Conservation (phyloP, 2,888 invertebrate species). For the Fabriciana adippe region DNA sequence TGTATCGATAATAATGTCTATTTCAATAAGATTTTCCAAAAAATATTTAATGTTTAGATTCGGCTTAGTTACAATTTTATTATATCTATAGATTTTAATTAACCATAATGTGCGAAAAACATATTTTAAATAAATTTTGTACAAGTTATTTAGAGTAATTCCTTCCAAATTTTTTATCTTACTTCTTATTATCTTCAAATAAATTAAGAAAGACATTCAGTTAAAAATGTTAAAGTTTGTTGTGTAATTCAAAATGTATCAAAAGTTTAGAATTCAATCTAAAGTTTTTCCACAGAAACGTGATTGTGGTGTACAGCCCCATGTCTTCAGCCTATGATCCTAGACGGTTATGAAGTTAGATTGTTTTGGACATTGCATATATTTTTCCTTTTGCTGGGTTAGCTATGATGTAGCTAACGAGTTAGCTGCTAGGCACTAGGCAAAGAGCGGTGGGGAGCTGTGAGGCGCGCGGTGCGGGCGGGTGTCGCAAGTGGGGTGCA, state of each 20-base stretch:
- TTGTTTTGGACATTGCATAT: conserved; percentile 9
- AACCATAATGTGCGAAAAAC: background rate
- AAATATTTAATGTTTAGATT: too few relatives aligned
- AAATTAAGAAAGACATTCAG: conserved; percentile 13
- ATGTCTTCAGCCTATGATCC: background rate
- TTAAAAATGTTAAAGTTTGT: conserved; percentile 9
- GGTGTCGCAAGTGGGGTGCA: conserved; percentile 77
- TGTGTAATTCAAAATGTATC: conserved; percentile 13
- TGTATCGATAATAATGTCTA: too few relatives aligned
- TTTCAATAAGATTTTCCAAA: too few relatives aligned
- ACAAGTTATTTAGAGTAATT: conserved; percentile 10
- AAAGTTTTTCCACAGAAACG: conserved; percentile 22
- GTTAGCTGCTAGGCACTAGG: conserved; percentile 39
- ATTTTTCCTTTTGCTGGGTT: conserved; percentile 48
- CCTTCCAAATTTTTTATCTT: conserved; percentile 10
- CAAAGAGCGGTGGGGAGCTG: conserved; percentile 44
- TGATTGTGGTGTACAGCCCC: background rate
- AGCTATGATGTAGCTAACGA: conserved; percentile 37
- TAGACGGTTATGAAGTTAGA: background rate
- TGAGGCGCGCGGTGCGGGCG: conserved; percentile 47
- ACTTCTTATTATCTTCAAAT: conserved; percentile 12
- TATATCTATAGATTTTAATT: too few relatives aligned
- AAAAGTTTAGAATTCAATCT: conserved; percentile 14
- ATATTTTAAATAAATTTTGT: background rate
- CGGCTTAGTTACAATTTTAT: too few relatives aligned